A percentile compares a stretch with the other conserved stretches of the same genome.
These are phyloP conservation scores for Nothocercus nigrocapillus DNA, from an alignment of 2,113 vertebrate species.

Conservation along the genomic window DNA sequence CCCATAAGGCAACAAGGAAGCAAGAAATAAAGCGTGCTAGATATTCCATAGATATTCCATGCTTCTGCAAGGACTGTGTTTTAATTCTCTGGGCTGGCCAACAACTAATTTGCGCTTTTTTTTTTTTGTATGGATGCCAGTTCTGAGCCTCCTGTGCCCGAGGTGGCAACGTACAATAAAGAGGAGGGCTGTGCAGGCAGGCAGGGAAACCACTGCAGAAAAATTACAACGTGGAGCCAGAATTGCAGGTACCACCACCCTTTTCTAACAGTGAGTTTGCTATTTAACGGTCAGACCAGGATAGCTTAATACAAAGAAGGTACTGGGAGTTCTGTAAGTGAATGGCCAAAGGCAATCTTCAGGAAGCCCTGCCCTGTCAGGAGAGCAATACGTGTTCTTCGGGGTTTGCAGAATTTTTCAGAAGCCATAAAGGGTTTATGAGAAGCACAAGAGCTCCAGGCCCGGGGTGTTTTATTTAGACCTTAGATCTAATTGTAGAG, in stretches of 20 bases:
- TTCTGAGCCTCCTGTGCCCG: neutral
- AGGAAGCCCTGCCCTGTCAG: neutral
- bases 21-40: neutral
- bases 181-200: neutral
- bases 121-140: neutral
- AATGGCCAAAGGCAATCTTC: neutral
- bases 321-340: neutral
- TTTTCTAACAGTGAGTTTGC: neutral
- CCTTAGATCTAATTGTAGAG: neutral
- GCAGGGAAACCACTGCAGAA: neutral
- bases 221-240: neutral
- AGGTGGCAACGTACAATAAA: neutral
- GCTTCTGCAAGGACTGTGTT: neutral
- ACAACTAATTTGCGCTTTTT: neutral
- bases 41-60: neutral
- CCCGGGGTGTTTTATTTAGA: neutral
- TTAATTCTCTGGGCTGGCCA: neutral
- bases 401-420: neutral
- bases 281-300: neutral
- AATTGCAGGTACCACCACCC: neutral
- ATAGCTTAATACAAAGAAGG: neutral
- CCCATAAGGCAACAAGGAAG: neutral
- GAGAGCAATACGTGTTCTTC: neutral
- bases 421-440: neutral
- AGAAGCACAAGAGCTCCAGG: neutral